phyloP scores from a whole-genome alignment of 2,797 vertebrate species.

The Spheniscus humboldti region DNA sequence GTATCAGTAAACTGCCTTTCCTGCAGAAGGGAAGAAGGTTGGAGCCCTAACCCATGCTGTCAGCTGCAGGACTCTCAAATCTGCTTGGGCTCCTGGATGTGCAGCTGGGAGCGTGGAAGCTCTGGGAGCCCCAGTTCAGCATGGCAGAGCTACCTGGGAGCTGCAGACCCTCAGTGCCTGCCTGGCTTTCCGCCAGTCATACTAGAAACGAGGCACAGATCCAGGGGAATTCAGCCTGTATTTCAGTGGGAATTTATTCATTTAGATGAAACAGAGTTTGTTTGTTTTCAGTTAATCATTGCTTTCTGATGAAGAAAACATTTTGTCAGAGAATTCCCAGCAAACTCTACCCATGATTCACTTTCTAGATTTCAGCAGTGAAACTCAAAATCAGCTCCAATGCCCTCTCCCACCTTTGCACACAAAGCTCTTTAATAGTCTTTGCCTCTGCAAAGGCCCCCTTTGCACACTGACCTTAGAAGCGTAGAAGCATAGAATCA shows the following conservation, averaged over 20 bases:
- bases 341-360: not conserved
- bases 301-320: not conserved
- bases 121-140: not conserved
- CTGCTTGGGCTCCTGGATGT: not conserved
- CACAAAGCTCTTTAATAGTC: not conserved
- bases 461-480: not conserved
- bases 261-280: not conserved
- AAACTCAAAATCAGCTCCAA: not conserved
- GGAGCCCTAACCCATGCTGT: not conserved
- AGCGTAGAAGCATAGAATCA: too few relatives aligned
- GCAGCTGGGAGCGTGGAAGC: not conserved
- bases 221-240: not conserved
- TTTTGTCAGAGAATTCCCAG: not conserved
- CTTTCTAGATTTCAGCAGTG: not conserved
- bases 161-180: not conserved
- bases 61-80: not conserved
- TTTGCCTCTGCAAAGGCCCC: not conserved
- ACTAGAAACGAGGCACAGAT: not conserved
- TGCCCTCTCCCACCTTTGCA: not conserved
- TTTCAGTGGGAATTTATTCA: not conserved
- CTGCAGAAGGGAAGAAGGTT: not conserved
- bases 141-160: not conserved
- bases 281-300: constrained; percentile 2
- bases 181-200: not conserved
- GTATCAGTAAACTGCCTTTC: not conserved